Evolutionary conservation across 2,888 invertebrate species (phyloP).

Genomic region (Nomada goodeniana): DNA sequence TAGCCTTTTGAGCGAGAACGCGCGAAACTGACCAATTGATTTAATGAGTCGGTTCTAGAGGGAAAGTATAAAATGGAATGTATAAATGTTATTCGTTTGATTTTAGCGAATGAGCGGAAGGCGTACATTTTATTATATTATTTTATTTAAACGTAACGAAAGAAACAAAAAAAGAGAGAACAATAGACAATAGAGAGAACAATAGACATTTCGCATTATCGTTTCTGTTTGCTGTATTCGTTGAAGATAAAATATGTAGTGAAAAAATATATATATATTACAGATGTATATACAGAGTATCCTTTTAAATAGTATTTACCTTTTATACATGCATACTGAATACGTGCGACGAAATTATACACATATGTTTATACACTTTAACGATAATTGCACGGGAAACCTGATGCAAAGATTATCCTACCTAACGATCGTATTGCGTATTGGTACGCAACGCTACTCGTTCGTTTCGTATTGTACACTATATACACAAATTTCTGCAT

Average conservation of each 20-base stretch:
- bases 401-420: constrained; percentile 12
- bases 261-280: constrained; percentile 75
- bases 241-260: constrained; percentile 74
- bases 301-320: constrained; percentile 28
- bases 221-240: constrained; percentile 38
- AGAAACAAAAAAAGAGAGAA: background rate
- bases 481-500: constrained; percentile 66
- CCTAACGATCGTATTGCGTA: too few species aligned
- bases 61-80: background rate
- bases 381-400: constrained; percentile 30
- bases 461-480: constrained; percentile 53
- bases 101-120: background rate
- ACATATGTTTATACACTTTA: constrained; percentile 56
- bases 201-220: constrained; percentile 12
- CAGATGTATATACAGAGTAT: constrained; percentile 49
- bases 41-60: background rate
- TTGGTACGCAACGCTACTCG: background rate
- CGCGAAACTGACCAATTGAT: constrained; percentile 70
- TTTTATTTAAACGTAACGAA: constrained; percentile 8
- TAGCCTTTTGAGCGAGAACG: constrained; percentile 74
- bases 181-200: too few species aligned
- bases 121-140: constrained; percentile 21
- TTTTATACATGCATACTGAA: constrained; percentile 13
- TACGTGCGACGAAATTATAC: constrained; percentile 44
- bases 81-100: background rate